Percentiles rank a stretch among this genome's conserved stretches.
These are phyloP conservation scores for Tinamus guttatus DNA, from an alignment of 2,113 vertebrate genomes.

Conservation along the genomic window DNA sequence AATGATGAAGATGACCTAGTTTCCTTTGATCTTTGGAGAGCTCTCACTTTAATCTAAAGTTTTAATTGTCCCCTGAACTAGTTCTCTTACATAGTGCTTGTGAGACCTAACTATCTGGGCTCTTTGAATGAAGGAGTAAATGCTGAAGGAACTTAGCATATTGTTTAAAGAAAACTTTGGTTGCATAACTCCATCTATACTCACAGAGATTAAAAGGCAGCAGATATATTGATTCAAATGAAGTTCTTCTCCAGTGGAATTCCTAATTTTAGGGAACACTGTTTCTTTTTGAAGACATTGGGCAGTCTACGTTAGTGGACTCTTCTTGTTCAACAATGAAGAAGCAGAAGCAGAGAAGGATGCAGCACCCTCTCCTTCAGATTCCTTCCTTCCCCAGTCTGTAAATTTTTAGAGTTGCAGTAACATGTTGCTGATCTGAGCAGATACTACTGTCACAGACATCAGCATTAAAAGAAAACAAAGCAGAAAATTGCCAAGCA, in stretches of 20 bases:
- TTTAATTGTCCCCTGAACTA: neutral
- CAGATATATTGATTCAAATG: neutral
- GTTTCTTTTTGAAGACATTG: neutral
- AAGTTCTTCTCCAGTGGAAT: neutral
- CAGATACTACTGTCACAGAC: neutral
- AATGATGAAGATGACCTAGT: neutral
- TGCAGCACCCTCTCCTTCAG: neutral
- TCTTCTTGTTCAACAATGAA: neutral
- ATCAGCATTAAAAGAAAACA: neutral
- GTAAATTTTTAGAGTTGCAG: neutral
- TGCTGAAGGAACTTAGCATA: neutral
- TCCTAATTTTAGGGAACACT: neutral
- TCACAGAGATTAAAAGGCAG: neutral
- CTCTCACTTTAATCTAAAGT: neutral
- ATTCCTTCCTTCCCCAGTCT: neutral
- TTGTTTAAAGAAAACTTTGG: neutral
- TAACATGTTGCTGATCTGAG: neutral
- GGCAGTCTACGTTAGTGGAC: too few species aligned
- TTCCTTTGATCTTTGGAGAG: neutral
- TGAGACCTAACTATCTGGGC: neutral
- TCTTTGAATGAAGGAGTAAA: neutral
- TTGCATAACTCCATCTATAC: neutral
- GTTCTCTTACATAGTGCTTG: neutral
- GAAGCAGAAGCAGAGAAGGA: neutral
- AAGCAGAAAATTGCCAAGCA: neutral